Evolutionary conservation across 2,113 vertebrate genomes (phyloP).

Genomic region (Cichladusa arquata): DNA sequence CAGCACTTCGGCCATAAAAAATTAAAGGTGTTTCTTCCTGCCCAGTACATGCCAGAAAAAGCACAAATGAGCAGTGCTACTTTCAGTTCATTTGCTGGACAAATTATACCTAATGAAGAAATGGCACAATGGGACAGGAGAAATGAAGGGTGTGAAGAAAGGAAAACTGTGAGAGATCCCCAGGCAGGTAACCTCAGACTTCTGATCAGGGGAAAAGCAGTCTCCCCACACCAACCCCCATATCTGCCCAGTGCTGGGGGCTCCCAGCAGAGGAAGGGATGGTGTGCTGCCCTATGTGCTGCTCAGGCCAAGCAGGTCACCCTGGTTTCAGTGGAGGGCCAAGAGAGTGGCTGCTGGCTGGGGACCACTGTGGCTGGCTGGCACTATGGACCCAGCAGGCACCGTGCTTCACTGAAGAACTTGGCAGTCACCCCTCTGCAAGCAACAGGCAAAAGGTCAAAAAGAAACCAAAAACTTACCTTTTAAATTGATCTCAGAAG

Average conservation of each 20-base stretch:
- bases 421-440: background rate
- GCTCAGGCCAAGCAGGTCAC: background rate
- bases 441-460: background rate
- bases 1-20: background rate
- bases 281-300: accelerated
- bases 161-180: background rate
- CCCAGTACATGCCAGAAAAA: background rate
- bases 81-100: background rate
- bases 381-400: background rate
- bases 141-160: background rate
- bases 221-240: accelerated
- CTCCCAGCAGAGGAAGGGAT: background rate
- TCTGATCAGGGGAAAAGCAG: background rate
- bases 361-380: accelerated
- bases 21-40: background rate
- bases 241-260: accelerated
- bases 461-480: background rate
- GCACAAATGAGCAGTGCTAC: background rate
- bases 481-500: background rate
- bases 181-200: background rate
- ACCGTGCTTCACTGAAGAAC: accelerated
- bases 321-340: background rate
- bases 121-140: background rate
- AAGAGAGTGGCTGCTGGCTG: background rate
- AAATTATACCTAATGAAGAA: background rate